A percentile compares a stretch with the other conserved stretches of the same genome.
These are phyloP conservation scores for Paraescarpia echinospica DNA, from an alignment of 1,140 invertebrate species.

Conservation along the genomic window DNA sequence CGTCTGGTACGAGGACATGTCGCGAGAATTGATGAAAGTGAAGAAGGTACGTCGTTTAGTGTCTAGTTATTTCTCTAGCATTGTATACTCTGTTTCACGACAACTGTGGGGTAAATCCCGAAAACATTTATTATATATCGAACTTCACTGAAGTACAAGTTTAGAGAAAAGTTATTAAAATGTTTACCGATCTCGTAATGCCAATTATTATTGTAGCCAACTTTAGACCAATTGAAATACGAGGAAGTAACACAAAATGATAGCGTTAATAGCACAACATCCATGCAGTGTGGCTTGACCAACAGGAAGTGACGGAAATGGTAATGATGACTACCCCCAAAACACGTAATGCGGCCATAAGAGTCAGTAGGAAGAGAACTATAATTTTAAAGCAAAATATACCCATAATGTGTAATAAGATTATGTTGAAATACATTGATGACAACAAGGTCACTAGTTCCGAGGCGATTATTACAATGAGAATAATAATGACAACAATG, in stretches of 20 bases:
- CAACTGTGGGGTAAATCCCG: not conserved
- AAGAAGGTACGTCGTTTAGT: slow-evolving; percentile 68
- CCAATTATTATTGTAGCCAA: not conserved
- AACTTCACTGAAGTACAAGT: not conserved
- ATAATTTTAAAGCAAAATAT: too few relatives aligned
- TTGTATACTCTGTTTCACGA: not conserved
- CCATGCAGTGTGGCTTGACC: too few relatives aligned
- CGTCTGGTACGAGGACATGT: slow-evolving; percentile 73
- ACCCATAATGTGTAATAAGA: too few relatives aligned
- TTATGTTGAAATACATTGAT: too few relatives aligned
- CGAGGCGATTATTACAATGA: not conserved
- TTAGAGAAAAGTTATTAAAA: not conserved
- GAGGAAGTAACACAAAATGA: too few relatives aligned
- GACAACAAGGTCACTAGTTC: too few relatives aligned
- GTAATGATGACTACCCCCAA: too few relatives aligned
- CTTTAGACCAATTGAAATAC: too few relatives aligned
- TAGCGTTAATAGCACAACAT: too few relatives aligned
- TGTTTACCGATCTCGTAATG: not conserved
- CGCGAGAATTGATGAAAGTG: slow-evolving; percentile 74
- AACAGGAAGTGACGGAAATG: too few relatives aligned
- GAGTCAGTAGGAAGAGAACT: too few relatives aligned
- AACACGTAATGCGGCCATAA: too few relatives aligned
- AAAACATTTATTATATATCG: not conserved
- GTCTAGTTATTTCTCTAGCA: not conserved
- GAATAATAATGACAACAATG: not conserved